Evolutionary conservation across 2,113 vertebrate species (phyloP).

Genomic region (Toxostoma redivivum): DNA sequence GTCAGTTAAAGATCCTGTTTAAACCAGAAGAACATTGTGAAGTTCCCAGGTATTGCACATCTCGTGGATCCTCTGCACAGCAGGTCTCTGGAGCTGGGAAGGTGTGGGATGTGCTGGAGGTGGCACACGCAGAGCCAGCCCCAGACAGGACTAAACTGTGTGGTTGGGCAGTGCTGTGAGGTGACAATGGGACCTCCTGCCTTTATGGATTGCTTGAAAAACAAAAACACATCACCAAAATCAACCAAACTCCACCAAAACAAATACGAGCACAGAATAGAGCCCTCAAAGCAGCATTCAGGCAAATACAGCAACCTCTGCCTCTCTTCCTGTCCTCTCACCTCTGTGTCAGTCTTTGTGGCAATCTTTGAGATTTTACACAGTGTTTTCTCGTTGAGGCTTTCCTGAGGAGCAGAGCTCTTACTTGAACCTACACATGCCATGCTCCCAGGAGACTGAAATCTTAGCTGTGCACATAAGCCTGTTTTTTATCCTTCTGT

Average conservation of each 20-base stretch:
- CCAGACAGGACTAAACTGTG: accelerated
- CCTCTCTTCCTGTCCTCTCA: background rate
- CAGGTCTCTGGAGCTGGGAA: accelerated
- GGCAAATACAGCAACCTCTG: background rate
- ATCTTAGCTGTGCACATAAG: background rate
- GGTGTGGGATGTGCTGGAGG: background rate
- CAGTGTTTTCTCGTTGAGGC: background rate
- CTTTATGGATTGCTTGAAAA: background rate
- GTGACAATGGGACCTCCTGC: background rate
- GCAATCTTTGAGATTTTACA: background rate
- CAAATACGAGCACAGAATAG: background rate
- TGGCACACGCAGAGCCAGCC: accelerated
- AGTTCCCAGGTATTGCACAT: accelerated
- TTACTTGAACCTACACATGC: background rate
- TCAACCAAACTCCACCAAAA: background rate
- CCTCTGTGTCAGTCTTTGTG: background rate
- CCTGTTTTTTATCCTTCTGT: background rate
- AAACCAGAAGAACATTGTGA: accelerated
- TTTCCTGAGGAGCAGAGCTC: background rate
- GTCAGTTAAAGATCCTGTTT: background rate
- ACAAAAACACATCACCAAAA: background rate
- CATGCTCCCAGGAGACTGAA: background rate
- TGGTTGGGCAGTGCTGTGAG: background rate
- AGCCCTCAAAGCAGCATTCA: background rate
- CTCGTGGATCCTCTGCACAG: accelerated